Evolutionary conservation across 2,113 vertebrate species (phyloP).

Genomic region (Ibidorhyncha struthersii): DNA sequence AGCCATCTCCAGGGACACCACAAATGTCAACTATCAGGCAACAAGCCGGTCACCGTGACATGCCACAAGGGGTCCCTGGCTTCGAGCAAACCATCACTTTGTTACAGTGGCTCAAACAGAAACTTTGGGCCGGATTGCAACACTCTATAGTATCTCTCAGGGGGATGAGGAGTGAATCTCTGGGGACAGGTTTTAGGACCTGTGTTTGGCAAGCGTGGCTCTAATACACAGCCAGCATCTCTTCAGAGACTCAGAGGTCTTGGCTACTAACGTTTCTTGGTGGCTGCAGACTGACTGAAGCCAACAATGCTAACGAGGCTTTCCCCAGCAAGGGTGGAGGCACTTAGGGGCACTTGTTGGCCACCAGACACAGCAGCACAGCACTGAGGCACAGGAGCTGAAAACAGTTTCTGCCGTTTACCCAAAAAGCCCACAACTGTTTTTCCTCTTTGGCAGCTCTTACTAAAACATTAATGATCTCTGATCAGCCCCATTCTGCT

Average conservation of each 20-base stretch:
- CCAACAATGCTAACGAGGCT: fast-evolving
- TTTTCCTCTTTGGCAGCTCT: neutral
- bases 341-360: neutral
- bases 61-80: no score
- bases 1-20: neutral
- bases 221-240: neutral
- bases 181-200: neutral
- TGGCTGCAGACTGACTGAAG: neutral
- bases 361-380: neutral
- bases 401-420: neutral
- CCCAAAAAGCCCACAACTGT: neutral
- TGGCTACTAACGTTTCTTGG: neutral
- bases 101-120: neutral
- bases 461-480: neutral
- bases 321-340: neutral
- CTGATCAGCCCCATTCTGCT: neutral
- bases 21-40: neutral
- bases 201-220: fast-evolving
- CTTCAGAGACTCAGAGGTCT: neutral
- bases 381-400: neutral
- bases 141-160: neutral
- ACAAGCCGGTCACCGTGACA: fast-evolving
- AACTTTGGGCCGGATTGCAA: neutral
- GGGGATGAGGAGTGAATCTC: neutral
- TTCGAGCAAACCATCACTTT: neutral